Percentiles rank a stretch among this genome's conserved stretches.
Evolutionary conservation across 2,797 vertebrate genomes (phyloP).

Genomic region (Urosaurus nigricauda): DNA sequence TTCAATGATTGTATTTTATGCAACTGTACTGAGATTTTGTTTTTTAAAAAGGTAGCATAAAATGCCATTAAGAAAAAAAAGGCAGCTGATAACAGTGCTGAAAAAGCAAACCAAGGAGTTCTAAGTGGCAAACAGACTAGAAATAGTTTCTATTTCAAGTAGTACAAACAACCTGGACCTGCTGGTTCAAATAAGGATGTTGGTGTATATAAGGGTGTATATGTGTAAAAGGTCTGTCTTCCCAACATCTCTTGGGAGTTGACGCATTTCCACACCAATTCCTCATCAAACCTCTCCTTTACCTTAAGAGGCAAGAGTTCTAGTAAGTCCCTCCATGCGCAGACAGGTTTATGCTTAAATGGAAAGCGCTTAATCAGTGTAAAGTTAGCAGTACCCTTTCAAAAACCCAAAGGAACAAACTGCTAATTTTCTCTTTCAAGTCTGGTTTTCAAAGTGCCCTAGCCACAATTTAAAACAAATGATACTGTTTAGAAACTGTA

Average conservation of each 20-base stretch:
- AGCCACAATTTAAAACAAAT: background rate
- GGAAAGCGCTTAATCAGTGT: background rate
- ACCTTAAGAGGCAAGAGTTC: slow-evolving; percentile 36
- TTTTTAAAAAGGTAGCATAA: background rate
- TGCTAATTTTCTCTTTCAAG: background rate
- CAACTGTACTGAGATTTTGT: too few species aligned
- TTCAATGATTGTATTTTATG: too few species aligned
- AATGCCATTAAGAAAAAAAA: background rate
- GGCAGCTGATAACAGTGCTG: background rate
- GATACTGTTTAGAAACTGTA: background rate
- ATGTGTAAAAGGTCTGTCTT: slow-evolving; percentile 7
- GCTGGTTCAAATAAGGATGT: slow-evolving; percentile 38
- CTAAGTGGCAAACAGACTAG: background rate
- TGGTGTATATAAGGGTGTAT: background rate
- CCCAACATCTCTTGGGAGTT: background rate
- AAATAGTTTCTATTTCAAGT: slow-evolving; percentile 31
- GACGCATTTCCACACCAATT: slow-evolving; percentile 42
- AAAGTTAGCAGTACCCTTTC: background rate
- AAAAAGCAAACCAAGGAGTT: background rate
- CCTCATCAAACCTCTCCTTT: slow-evolving; percentile 5
- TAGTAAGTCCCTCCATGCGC: background rate
- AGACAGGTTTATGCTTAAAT: background rate
- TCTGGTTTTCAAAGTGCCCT: background rate
- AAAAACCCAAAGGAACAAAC: background rate
- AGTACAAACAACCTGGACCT: background rate